Percentiles rank a stretch among this genome's conserved stretches.
phyloP scores from a whole-genome alignment of 2,888 invertebrate species.

The Caenorhabditis afra region DNA sequence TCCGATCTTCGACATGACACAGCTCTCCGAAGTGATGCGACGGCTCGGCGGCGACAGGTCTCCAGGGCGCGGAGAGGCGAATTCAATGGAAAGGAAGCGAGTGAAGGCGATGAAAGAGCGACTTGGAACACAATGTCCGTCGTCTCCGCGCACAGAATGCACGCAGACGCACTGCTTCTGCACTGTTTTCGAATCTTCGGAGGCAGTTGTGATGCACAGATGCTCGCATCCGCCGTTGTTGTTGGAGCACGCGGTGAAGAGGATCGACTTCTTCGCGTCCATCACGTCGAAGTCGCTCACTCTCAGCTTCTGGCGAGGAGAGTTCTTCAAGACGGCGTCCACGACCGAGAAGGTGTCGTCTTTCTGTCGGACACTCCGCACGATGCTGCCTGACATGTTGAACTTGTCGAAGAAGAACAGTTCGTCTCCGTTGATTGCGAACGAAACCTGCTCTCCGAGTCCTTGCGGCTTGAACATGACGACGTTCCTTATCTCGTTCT shows the following conservation, averaged over 20 bases:
- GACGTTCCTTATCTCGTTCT: constrained; percentile 40
- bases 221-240: constrained; percentile 85
- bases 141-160: constrained; percentile 86
- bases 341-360: constrained; percentile 17
- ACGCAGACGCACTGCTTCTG: constrained; percentile 86
- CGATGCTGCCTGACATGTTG: constrained; percentile 52
- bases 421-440: constrained; percentile 46
- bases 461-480: constrained; percentile 51
- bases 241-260: constrained; percentile 79
- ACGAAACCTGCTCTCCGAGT: constrained; percentile 30
- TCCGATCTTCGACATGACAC: constrained; percentile 40
- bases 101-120: constrained; percentile 90
- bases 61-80: constrained; percentile 82
- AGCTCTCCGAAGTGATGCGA: constrained; percentile 23
- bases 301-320: constrained; percentile 36
- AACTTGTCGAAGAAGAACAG: constrained; percentile 55
- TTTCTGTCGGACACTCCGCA: constrained; percentile 6
- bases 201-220: constrained; percentile 84
- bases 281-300: constrained; percentile 46
- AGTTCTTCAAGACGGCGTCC: constrained; percentile 23
- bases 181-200: not conserved
- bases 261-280: constrained; percentile 35
- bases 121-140: constrained; percentile 85
- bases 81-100: constrained; percentile 88
- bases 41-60: constrained; percentile 26